phyloP scores from a whole-genome alignment of 2,113 vertebrate genomes.

The Cyrtonyx montezumae region DNA sequence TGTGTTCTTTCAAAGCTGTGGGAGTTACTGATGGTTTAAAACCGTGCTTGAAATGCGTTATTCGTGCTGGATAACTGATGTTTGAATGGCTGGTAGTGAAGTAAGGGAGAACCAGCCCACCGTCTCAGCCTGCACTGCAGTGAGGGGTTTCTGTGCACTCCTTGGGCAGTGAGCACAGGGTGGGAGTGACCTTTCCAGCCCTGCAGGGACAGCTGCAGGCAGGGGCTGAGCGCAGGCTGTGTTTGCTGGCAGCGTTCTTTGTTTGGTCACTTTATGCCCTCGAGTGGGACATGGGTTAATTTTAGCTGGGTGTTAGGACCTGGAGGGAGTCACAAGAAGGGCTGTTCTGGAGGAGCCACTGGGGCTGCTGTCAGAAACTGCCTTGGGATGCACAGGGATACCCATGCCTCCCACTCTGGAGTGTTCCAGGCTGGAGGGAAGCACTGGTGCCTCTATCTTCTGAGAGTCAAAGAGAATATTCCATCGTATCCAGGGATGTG shows the following conservation, averaged over 20 bases:
- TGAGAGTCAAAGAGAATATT: neutral
- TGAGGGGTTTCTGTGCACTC: neutral
- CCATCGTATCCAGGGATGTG: neutral
- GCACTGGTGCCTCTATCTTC: neutral
- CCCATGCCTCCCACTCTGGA: neutral
- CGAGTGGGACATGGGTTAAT: constrained; percentile 27
- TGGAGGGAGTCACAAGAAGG: neutral
- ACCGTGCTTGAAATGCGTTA: neutral
- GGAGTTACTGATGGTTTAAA: neutral
- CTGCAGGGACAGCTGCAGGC: neutral
- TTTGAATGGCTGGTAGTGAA: neutral
- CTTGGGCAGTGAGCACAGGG: neutral
- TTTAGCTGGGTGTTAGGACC: neutral
- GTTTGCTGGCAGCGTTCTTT: neutral
- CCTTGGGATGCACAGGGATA: neutral
- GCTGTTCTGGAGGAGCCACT: neutral
- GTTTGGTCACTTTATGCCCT: constrained; percentile 28
- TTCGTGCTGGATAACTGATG: neutral
- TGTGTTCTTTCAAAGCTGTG: neutral
- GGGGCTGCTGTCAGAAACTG: neutral
- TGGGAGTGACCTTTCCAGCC: neutral
- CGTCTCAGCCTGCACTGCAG: neutral
- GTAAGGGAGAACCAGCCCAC: neutral
- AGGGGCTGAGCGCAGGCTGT: neutral
- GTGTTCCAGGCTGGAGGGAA: neutral